Base-by-base conservation (phyloP, 2,113 vertebrate genomes). In the Amphiprion percula region DNA sequence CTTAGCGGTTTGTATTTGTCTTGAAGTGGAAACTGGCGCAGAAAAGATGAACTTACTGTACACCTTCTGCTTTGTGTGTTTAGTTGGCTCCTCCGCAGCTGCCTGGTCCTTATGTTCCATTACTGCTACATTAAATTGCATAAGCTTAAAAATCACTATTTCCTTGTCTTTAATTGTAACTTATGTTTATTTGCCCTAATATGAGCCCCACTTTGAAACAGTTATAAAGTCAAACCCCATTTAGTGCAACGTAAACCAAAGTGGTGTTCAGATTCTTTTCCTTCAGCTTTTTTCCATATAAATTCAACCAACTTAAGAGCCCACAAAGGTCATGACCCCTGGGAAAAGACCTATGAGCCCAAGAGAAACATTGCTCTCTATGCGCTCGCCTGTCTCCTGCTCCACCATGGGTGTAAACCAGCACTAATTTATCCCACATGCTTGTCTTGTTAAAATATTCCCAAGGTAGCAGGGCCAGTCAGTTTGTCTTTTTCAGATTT, bases 351-450 rank as follows among this genome's bases (percentile, higher is more conserved):
- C 79, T 70, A 19, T 65, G 59, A 79, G 62, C 58, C 65, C 46
- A 21, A 63, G 68, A 81, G 59, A 79, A 79, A 59, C 70, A 72
- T 67, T 19, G 61, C 23, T 78, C 66, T 80, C 60, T 24, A 28
- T 78, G 52, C 65, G 54, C 58, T 54, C 26, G 54, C n/a, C 60
- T 70, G 67, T 46, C 65, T 83, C 28, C 23, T 64, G 49, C 47
- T 60, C 44, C 68, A 69, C 37, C 24, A 77, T 72, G 68, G 67
- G 41, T 74, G 46, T 76, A 87, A 87, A 79, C 69, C 80, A 47
- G 49, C 19, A 55, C 79, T 92, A 90, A 90, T 91, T 85, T 72
- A 69, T 82, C 71, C 88, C 88, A 89, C 58, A 90, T 90, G 91
- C 63, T 68, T 53, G 55, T 62, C 68, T 80, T 61, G 68, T 81